phyloP scores from a whole-genome alignment of 2,113 vertebrate genomes.

The Phoenicopterus ruber region DNA sequence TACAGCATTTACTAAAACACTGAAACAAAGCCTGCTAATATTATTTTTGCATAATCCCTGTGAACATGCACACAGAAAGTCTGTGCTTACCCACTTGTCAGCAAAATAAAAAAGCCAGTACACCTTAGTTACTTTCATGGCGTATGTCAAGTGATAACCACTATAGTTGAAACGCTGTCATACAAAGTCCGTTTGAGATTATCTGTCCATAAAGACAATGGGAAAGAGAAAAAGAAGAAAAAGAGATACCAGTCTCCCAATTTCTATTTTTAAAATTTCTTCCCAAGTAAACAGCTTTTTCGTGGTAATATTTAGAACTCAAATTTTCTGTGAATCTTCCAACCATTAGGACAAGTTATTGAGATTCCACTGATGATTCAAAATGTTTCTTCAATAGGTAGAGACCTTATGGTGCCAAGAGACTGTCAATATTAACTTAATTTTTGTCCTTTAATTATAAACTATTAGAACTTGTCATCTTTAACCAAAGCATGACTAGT shows the following conservation, averaged over 20 bases:
- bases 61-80: neutral
- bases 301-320: neutral
- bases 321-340: neutral
- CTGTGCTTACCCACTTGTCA: neutral
- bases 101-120: neutral
- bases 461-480: neutral
- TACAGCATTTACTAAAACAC: conserved; percentile 11
- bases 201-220: neutral
- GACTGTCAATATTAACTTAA: neutral
- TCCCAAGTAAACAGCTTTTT: neutral
- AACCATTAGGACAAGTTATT: neutral
- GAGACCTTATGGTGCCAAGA: neutral
- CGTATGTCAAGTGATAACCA: neutral
- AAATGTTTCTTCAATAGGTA: neutral
- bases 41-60: neutral
- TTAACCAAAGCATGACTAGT: neutral
- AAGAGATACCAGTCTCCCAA: neutral
- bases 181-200: neutral
- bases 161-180: neutral
- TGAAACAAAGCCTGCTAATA: neutral
- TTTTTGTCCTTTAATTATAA: neutral
- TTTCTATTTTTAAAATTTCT: neutral
- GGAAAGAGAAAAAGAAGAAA: neutral
- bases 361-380: neutral
- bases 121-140: neutral